Conservation (phyloP, 2,113 vertebrate species). For the Diglossa brunneiventris region DNA sequence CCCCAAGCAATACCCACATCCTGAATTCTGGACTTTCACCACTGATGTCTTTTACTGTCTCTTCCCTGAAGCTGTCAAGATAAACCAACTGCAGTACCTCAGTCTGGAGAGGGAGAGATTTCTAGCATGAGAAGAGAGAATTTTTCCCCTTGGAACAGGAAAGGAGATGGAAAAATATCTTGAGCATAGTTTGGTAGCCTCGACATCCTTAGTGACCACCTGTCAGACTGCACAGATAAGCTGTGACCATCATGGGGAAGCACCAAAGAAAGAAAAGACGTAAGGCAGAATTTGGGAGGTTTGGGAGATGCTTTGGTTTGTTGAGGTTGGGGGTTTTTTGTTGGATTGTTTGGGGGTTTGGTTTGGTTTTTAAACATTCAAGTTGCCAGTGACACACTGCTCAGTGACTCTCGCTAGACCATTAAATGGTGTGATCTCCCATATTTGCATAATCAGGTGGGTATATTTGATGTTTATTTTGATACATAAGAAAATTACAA, state of each 20-base stretch:
- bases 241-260: background rate
- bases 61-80: background rate
- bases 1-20: background rate
- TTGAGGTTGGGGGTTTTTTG: background rate
- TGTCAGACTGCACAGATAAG: background rate
- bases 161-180: background rate
- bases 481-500: background rate
- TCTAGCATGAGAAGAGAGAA: background rate
- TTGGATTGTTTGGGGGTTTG: background rate
- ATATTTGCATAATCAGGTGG: background rate
- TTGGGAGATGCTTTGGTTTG: background rate
- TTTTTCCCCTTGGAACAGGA: background rate
- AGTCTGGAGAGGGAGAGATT: background rate
- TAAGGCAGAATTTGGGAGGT: background rate
- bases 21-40: background rate
- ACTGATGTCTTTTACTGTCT: background rate
- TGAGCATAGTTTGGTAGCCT: background rate
- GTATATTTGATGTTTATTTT: background rate
- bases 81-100: background rate
- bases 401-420: background rate
- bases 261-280: background rate
- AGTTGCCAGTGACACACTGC: background rate
- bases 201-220: background rate
- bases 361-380: background rate
- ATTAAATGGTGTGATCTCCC: background rate